These are phyloP conservation scores for Papilio glaucus DNA, from an alignment of 1,140 invertebrate species.

Conservation along the genomic window DNA sequence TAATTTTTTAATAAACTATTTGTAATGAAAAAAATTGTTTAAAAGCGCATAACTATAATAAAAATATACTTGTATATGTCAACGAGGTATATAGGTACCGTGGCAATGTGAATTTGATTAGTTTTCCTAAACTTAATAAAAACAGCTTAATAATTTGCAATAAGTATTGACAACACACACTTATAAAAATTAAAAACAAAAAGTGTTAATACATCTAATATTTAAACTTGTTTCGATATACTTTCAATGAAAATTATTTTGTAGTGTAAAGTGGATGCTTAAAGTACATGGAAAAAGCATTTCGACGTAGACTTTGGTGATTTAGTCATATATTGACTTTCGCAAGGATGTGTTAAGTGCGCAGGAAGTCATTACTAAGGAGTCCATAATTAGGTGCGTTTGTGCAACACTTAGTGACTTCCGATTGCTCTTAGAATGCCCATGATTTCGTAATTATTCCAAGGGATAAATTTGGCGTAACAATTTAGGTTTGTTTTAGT, in stretches of 20 bases:
- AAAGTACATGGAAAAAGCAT: constrained; percentile 31
- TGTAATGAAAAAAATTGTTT: no score
- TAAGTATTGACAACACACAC: no score
- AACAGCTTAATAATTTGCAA: no score
- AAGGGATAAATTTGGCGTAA: not conserved
- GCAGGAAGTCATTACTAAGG: constrained; percentile 63
- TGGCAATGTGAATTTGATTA: no score
- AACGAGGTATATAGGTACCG: no score
- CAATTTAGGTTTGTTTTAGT: not conserved
- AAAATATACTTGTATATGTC: no score
- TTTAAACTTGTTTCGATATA: no score
- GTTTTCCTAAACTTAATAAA: no score
- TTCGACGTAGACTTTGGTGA: constrained; percentile 3
- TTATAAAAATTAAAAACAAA: no score
- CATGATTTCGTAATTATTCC: not conserved
- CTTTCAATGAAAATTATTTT: not conserved
- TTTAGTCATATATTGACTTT: constrained; percentile 28
- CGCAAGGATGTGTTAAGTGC: constrained; percentile 47
- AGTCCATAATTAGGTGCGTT: constrained; percentile 65
- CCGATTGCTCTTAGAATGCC: constrained; percentile 59
- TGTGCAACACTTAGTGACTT: constrained; percentile 64
- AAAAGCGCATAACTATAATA: no score
- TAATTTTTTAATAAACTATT: no score
- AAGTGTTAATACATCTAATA: no score
- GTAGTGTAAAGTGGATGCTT: constrained; percentile 18